phyloP scores from a whole-genome alignment of 2,888 invertebrate species.

The Calameuta filiformis region DNA sequence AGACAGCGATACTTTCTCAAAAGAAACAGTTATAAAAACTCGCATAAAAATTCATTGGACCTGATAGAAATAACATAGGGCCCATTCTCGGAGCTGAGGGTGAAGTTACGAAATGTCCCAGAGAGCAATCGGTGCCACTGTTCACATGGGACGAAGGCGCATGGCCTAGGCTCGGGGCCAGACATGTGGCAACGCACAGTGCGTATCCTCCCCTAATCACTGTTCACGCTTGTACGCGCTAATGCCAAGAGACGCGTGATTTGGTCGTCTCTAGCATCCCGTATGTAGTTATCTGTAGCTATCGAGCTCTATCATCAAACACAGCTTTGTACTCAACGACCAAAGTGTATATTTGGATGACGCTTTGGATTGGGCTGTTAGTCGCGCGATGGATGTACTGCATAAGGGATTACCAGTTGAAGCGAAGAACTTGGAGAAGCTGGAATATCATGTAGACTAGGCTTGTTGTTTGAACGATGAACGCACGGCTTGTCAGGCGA shows the following conservation, averaged over 20 bases:
- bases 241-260: constrained; percentile 37
- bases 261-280: constrained; percentile 17
- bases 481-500: background rate
- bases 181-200: constrained; percentile 13
- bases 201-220: constrained; percentile 20
- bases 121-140: background rate
- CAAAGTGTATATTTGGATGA: background rate
- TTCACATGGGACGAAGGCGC: background rate
- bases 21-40: constrained; percentile 41
- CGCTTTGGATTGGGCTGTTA: background rate
- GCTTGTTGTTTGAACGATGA: background rate
- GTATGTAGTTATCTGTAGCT: constrained; percentile 27
- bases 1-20: constrained; percentile 20
- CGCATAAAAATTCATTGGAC: constrained; percentile 41
- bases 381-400: background rate
- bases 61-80: constrained; percentile 1
- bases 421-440: background rate
- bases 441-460: background rate
- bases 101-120: background rate
- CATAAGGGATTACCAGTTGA: background rate
- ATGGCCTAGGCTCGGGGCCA: constrained; percentile 5
- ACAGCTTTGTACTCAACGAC: constrained; percentile 27
- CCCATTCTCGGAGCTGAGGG: background rate
- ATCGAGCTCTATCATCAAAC: constrained; percentile 26
- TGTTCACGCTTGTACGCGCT: constrained; percentile 42